These are phyloP conservation scores for Coregonus clupeaformis DNA, from an alignment of 2,113 vertebrate genomes.

Conservation along the genomic window DNA sequence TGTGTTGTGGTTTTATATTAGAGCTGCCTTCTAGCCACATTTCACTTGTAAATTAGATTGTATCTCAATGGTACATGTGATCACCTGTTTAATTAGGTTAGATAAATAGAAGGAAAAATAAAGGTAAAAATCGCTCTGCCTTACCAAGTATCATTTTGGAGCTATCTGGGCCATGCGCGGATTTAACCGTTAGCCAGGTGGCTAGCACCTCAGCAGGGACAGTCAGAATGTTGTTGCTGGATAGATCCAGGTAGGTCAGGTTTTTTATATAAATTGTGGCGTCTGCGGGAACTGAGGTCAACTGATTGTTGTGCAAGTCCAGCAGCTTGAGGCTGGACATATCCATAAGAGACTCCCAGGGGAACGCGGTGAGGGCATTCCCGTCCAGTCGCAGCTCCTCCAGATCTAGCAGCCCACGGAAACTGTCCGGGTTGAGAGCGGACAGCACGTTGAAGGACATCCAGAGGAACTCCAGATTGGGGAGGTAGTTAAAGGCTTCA, in stretches of 20 bases:
- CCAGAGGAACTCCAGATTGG: conserved; percentile 91
- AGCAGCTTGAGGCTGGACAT: conserved; percentile 87
- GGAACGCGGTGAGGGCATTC: conserved; percentile 84
- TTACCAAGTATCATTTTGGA: conserved; percentile 91
- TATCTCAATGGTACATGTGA: too few species aligned
- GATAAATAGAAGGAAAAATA: background rate
- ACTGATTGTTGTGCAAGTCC: conserved; percentile 91
- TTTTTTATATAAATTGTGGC: conserved; percentile 83
- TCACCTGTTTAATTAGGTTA: too few species aligned
- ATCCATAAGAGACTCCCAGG: conserved; percentile 87
- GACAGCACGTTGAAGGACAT: conserved; percentile 91
- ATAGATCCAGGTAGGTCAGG: conserved; percentile 93
- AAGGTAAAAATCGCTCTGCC: conserved; percentile 20
- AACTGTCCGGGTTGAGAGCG: conserved; percentile 78
- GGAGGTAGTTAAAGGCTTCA: conserved; percentile 85
- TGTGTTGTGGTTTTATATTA: too few species aligned
- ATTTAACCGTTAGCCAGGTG: conserved; percentile 81
- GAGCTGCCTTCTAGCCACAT: too few species aligned
- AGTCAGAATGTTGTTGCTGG: conserved; percentile 89
- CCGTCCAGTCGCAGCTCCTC: conserved; percentile 91
- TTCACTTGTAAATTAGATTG: too few species aligned
- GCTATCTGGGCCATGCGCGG: conserved; percentile 74
- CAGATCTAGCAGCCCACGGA: conserved; percentile 81
- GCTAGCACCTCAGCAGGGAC: conserved; percentile 83
- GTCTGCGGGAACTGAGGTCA: conserved; percentile 80